Percentiles rank a stretch among this genome's conserved stretches.
Conservation (phyloP, 1,140 invertebrate species). For the Drosophila equinoxialis region DNA sequence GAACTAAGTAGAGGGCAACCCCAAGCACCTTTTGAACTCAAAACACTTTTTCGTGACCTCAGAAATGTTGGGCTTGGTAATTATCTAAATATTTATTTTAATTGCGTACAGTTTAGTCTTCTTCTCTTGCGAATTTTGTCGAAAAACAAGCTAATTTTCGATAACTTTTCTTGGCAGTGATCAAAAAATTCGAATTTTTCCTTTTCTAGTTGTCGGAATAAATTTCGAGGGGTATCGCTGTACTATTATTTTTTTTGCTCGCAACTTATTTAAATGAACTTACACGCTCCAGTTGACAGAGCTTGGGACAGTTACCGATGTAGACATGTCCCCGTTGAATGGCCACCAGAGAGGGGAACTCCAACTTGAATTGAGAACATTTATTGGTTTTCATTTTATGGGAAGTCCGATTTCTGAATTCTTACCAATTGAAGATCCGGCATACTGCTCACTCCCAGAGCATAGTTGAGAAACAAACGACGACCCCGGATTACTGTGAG, state of each 20-base stretch:
- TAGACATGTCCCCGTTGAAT: constrained; percentile 76
- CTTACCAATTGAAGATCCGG: constrained; percentile 60
- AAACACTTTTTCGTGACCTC: too few relatives aligned
- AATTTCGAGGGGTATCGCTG: background rate
- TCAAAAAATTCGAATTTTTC: too few relatives aligned
- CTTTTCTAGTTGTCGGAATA: too few relatives aligned
- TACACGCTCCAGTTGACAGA: constrained; percentile 66
- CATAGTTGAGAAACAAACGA: constrained; percentile 93
- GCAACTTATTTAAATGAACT: background rate
- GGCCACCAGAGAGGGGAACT: constrained; percentile 64
- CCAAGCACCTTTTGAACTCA: too few relatives aligned
- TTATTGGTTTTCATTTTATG: background rate
- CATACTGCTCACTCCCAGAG: constrained; percentile 88
- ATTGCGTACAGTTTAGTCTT: too few relatives aligned
- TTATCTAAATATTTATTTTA: too few relatives aligned
- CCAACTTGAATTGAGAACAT: constrained; percentile 50
- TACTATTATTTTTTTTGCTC: background rate
- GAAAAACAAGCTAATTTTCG: too few relatives aligned
- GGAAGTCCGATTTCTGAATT: background rate
- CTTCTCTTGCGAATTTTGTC: too few relatives aligned
- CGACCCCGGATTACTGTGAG: constrained; percentile 96
- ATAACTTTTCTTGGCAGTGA: too few relatives aligned
- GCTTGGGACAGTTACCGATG: constrained; percentile 63
- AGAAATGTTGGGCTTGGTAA: too few relatives aligned
- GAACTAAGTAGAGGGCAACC: too few relatives aligned